Evolutionary conservation across 2,113 vertebrate genomes (phyloP).

Genomic region (Dicerorhinus sumatrensis): DNA sequence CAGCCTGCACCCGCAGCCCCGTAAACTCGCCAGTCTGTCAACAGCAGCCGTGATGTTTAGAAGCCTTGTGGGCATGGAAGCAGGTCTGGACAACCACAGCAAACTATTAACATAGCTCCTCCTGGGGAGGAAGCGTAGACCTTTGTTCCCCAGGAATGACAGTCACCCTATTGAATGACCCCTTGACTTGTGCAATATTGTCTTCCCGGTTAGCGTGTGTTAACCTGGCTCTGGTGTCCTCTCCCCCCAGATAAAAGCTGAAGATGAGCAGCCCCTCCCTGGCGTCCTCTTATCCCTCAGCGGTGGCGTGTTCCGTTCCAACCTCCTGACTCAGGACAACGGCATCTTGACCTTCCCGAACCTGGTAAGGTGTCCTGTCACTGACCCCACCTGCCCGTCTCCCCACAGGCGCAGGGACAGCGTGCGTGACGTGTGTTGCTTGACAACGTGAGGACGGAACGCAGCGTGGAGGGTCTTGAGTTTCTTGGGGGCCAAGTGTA

Average conservation of each 20-base stretch:
- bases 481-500: conserved; percentile 49
- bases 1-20: rapidly evolving
- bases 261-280: conserved; percentile 94
- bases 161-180: rapidly evolving
- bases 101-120: not conserved
- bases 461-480: not conserved
- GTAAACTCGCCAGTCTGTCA: not conserved
- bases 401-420: rapidly evolving
- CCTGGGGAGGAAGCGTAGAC: not conserved
- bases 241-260: conserved; percentile 92
- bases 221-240: not conserved
- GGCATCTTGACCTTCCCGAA: conserved; percentile 97
- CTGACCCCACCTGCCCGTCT: rapidly evolving
- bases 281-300: conserved; percentile 98
- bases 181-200: not conserved
- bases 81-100: not conserved
- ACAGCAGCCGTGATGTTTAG: rapidly evolving
- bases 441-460: conserved; percentile 58
- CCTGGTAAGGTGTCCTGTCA: conserved; percentile 88
- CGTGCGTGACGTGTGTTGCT: rapidly evolving
- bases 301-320: conserved; percentile 96
- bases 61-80: not conserved
- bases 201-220: rapidly evolving
- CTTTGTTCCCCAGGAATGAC: not conserved
- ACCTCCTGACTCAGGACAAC: conserved; percentile 96